phyloP scores from a whole-genome alignment of 2,888 invertebrate genomes.

The Thecophora atra region DNA sequence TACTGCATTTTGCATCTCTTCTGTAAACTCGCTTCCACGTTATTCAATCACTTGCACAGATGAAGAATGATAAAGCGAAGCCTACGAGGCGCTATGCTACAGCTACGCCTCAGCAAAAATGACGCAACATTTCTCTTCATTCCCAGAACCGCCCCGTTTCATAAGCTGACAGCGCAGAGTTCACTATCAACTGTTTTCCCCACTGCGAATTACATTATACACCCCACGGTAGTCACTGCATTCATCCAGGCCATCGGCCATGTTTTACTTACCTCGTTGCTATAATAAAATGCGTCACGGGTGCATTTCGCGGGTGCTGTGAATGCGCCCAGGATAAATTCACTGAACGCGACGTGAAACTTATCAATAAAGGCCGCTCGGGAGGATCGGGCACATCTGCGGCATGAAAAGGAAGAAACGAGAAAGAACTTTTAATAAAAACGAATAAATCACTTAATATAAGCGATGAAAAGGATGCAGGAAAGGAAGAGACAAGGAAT shows the following conservation, averaged over 20 bases:
- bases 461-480: conserved; percentile 43
- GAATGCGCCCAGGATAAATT: conserved; percentile 80
- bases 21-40: conserved; percentile 14
- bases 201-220: too few species aligned
- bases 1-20: conserved; percentile 6
- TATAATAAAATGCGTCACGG: conserved; percentile 77
- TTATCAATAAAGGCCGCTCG: conserved; percentile 76
- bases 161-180: too few species aligned
- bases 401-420: conserved; percentile 28
- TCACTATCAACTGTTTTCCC: too few species aligned
- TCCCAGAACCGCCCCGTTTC: background rate
- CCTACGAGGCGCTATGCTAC: background rate
- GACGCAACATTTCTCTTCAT: background rate
- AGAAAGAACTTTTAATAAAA: conserved; percentile 29
- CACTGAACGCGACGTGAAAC: conserved; percentile 78
- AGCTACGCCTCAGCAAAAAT: background rate
- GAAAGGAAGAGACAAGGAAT: background rate
- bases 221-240: background rate
- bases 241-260: background rate
- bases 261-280: conserved; percentile 73
- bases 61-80: conserved; percentile 23
- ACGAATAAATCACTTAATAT: conserved; percentile 36
- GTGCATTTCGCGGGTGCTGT: conserved; percentile 74
- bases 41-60: conserved; percentile 34
- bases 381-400: conserved; percentile 77